Conservation (phyloP, 1,140 invertebrate genomes). For the Asobara japonica region DNA sequence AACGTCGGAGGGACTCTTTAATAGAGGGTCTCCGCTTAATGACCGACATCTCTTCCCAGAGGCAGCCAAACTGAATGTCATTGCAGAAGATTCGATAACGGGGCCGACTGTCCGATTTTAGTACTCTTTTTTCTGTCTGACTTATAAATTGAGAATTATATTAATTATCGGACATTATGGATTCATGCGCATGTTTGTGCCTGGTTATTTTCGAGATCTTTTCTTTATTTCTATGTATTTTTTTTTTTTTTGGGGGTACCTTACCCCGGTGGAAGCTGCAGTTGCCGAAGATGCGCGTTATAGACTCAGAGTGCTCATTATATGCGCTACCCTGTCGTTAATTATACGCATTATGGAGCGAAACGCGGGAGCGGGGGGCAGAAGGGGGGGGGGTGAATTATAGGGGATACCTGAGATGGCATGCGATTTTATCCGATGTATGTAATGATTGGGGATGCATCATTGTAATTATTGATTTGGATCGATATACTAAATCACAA, state of each 20-base stretch:
- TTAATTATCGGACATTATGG: neutral
- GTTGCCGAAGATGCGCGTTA: constrained; percentile 18
- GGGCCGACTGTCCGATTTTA: constrained; percentile 23
- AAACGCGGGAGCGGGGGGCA: constrained; percentile 34
- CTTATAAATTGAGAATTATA: constrained; percentile 10
- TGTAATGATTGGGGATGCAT: neutral
- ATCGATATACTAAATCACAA: neutral
- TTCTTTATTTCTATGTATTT: no score
- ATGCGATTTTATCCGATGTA: neutral
- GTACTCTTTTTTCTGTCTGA: constrained; percentile 9
- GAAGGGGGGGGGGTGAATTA: no score
- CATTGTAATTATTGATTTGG: neutral
- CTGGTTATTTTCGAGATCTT: neutral
- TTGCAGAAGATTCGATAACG: constrained; percentile 60
- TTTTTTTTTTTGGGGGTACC: neutral
- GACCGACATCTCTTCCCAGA: constrained; percentile 49
- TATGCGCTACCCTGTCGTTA: constrained; percentile 30
- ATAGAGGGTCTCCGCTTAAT: constrained; percentile 62
- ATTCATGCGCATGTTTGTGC: neutral
- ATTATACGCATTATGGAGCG: constrained; percentile 40
- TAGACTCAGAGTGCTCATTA: constrained; percentile 29
- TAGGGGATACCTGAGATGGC: neutral
- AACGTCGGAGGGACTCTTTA: constrained; percentile 48
- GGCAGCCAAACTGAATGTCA: constrained; percentile 58
- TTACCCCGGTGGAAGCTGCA: constrained; percentile 22